phyloP scores from a whole-genome alignment of 1,140 invertebrate species.

The Caenorhabditis tropicalis region DNA sequence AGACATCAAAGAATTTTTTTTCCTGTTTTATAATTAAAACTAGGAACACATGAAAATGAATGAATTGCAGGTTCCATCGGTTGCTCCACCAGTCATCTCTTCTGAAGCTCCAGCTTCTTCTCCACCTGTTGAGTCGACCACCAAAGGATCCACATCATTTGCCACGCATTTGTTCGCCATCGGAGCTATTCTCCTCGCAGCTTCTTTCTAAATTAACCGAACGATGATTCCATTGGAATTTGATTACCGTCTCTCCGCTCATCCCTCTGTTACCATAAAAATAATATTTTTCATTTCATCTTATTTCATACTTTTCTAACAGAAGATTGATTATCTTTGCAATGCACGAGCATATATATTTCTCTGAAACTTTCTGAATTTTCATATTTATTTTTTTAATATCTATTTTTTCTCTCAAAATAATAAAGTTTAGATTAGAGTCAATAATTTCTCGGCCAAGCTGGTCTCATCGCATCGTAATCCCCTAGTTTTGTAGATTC shows the following conservation, averaged over 20 bases:
- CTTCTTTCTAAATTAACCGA: not conserved
- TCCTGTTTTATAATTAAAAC: no score
- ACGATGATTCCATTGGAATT: not conserved
- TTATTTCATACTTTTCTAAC: not conserved
- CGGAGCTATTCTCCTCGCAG: not conserved
- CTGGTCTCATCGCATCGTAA: slow-evolving; percentile 52
- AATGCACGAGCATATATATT: not conserved
- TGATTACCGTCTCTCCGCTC: not conserved
- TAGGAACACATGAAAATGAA: not conserved
- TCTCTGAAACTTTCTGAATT: not conserved
- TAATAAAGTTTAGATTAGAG: slow-evolving; percentile 12
- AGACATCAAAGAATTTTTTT: no score
- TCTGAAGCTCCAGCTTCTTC: not conserved
- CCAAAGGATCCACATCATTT: not conserved
- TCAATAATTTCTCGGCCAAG: slow-evolving; percentile 52
- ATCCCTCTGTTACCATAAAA: slow-evolving; percentile 7
- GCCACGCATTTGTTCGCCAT: not conserved
- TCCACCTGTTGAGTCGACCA: not conserved
- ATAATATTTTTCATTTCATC: not conserved
- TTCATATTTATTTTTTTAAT: not conserved
- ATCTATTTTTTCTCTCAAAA: not conserved
- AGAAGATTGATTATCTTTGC: not conserved
- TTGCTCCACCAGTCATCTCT: not conserved
- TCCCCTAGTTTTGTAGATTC: slow-evolving; percentile 38
- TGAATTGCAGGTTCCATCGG: not conserved